These are phyloP conservation scores for Pseudotriccus pelzelni DNA, from an alignment of 2,797 vertebrate genomes.

Conservation along the genomic window DNA sequence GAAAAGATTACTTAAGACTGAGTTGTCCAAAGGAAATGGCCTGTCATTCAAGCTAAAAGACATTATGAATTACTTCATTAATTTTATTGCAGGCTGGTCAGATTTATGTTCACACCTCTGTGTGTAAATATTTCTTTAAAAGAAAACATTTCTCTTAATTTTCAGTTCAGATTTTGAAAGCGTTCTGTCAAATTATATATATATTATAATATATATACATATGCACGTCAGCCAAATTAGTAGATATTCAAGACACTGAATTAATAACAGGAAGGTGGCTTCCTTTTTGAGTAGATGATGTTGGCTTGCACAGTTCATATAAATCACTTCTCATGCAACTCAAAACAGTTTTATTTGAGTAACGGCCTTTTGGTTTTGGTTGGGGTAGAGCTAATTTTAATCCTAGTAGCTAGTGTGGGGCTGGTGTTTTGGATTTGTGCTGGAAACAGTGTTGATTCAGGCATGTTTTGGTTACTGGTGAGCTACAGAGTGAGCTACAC, in stretches of 20 bases:
- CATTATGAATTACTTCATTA: not conserved
- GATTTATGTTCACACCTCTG: not conserved
- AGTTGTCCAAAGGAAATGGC: not conserved
- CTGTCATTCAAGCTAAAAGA: not conserved
- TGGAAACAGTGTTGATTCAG: not conserved
- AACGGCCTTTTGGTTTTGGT: not conserved
- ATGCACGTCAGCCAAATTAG: not conserved
- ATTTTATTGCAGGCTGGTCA: not conserved
- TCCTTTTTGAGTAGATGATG: not conserved
- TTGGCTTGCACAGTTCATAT: not conserved
- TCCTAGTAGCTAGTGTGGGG: not conserved
- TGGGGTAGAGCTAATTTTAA: not conserved
- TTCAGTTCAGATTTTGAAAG: not conserved
- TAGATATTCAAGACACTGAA: not conserved
- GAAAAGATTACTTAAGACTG: not conserved
- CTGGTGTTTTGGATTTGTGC: not conserved
- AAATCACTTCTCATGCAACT: not conserved
- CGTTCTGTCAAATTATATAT: not conserved
- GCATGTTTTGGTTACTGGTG: not conserved
- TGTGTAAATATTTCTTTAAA: not conserved
- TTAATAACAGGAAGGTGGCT: not conserved
- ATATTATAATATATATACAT: fast-evolving
- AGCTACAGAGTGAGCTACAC: not conserved
- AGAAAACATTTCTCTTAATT: not conserved
- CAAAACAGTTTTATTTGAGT: not conserved